Evolutionary conservation across 2,888 invertebrate genomes (phyloP).

Genomic region (Penaeus monodon): DNA sequence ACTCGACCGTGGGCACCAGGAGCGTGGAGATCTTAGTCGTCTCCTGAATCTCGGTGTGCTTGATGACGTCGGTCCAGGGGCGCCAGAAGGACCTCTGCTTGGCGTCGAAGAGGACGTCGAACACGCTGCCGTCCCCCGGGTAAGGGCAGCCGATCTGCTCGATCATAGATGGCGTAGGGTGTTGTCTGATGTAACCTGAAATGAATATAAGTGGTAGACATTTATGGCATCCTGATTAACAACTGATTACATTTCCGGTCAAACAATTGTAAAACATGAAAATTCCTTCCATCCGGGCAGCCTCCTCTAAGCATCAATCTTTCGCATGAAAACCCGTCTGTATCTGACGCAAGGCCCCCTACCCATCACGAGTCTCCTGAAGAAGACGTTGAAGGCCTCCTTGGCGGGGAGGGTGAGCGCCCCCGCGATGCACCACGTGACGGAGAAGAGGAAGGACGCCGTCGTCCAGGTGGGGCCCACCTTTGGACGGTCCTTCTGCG

Average conservation of each 20-base stretch:
- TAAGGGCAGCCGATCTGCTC: slow-evolving; percentile 61
- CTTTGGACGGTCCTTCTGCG: slow-evolving; percentile 60
- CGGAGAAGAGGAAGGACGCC: slow-evolving; percentile 80
- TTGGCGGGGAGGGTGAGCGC: slow-evolving; percentile 82
- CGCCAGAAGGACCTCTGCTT: slow-evolving; percentile 71
- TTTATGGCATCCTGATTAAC: too few relatives aligned
- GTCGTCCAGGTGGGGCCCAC: slow-evolving; percentile 76
- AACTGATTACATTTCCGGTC: too few relatives aligned
- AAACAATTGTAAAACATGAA: too few relatives aligned
- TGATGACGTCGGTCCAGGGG: slow-evolving; percentile 70
- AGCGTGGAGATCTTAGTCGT: slow-evolving; percentile 69
- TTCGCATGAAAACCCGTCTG: too few relatives aligned
- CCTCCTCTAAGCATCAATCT: too few relatives aligned
- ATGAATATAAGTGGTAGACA: background rate
- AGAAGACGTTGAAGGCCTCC: slow-evolving; percentile 82
- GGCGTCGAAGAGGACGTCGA: slow-evolving; percentile 85
- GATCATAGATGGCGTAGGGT: slow-evolving; percentile 40
- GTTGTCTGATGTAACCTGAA: slow-evolving; percentile 32
- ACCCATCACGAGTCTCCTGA: slow-evolving; percentile 73
- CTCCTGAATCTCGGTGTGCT: slow-evolving; percentile 71
- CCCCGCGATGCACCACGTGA: slow-evolving; percentile 89
- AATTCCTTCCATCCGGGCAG: too few relatives aligned
- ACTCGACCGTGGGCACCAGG: slow-evolving; percentile 72
- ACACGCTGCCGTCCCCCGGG: slow-evolving; percentile 82
- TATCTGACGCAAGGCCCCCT: slow-evolving; percentile 62